phyloP scores from a whole-genome alignment of 64 coral and sea anemone species.

The Orbicella faveolata region DNA sequence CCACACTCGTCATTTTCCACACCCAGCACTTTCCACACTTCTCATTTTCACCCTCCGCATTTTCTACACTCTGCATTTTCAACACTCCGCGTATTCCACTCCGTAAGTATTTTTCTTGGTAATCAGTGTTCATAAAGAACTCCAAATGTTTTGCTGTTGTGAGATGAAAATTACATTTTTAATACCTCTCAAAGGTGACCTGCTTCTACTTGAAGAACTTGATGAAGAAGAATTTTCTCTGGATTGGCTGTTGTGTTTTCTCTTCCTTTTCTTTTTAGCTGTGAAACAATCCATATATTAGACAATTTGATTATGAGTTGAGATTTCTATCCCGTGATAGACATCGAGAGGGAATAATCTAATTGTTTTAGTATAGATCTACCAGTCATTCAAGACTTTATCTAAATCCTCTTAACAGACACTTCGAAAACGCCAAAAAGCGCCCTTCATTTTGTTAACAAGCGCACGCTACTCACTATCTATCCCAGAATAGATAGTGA shows the following conservation, averaged over 20 bases:
- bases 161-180: not conserved
- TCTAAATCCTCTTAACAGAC: not conserved
- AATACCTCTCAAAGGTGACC: constrained; percentile 44
- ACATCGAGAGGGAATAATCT: no score
- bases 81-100: no score
- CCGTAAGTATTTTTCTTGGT: no score
- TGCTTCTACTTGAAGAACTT: constrained; percentile 42
- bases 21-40: no score
- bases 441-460: not conserved
- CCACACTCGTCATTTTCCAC: no score
- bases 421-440: not conserved
- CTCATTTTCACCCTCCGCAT: no score
- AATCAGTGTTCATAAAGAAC: not conserved
- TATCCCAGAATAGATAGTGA: no score
- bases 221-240: constrained; percentile 59
- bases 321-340: no score
- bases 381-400: no score
- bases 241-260: constrained; percentile 18
- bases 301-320: no score
- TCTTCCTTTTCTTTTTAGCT: constrained; percentile 52
- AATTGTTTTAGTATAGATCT: no score
- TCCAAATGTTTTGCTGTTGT: not conserved
- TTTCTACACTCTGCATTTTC: no score
- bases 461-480: not conserved
- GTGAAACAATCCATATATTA: not conserved